A percentile compares a stretch with the other conserved stretches of the same genome.
These are phyloP conservation scores for Glyphotaelius pellucidus DNA, from an alignment of 2,888 invertebrate species.

Conservation along the genomic window DNA sequence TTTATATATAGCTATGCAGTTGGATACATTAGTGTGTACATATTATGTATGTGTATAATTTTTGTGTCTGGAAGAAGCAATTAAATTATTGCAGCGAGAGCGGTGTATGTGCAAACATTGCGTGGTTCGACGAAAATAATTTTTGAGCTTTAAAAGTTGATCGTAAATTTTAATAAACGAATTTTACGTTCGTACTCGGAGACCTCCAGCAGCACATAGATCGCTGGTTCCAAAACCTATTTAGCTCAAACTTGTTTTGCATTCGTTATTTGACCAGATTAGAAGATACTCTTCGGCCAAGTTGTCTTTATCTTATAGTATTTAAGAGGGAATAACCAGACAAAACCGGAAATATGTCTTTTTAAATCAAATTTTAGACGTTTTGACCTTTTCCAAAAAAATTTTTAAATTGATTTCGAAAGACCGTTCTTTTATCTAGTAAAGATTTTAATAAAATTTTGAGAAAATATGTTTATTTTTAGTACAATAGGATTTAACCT, in stretches of 20 bases:
- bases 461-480: too few species aligned
- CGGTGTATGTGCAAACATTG: neutral
- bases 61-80: neutral
- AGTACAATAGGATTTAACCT: too few species aligned
- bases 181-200: neutral
- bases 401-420: too few species aligned
- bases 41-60: neutral
- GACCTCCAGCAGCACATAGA: neutral
- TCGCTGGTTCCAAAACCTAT: neutral
- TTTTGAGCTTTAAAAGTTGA: neutral
- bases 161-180: neutral
- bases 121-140: neutral
- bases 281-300: too few species aligned
- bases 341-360: too few species aligned
- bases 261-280: neutral
- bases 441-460: too few species aligned
- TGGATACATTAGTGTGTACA: neutral
- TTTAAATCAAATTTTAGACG: too few species aligned
- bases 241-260: neutral
- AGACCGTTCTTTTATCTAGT: too few species aligned
- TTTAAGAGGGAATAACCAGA: too few species aligned
- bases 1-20: neutral
- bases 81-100: neutral
- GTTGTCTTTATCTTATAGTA: too few species aligned
- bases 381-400: too few species aligned